Evolutionary conservation across 2,888 invertebrate genomes (phyloP), one percentile per base, ranked within the genome.

Genomic region (Nomada goodeniana): DNA sequence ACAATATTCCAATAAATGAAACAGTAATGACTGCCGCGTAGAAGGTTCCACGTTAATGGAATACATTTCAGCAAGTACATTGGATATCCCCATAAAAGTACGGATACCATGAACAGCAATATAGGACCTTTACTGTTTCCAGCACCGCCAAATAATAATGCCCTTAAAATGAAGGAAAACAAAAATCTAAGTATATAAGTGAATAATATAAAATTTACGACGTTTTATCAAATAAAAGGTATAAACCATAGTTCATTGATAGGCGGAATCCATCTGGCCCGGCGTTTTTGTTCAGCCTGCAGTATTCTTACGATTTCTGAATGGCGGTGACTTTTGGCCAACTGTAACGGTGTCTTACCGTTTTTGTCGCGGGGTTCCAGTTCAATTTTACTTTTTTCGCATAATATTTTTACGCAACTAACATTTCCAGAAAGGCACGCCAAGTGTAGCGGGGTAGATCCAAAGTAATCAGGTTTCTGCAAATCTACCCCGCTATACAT

Each of bases 1-100:
- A 98, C 96, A 7, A 96, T 95, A 93, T 98, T 98, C 97, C 98
- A 97, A 91, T 98, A 97, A 84, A 98, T 96, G 93, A 98, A 98
- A 91, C 97, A 96, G 90, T 98, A 97, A 93, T 98, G 98, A 0
- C 97, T 97, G 0, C 97, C 96, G 0, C 98, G 95, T 57, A 98
- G 94, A 10, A 97, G 96, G 92, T 98, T 97, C 98, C 98, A 98
- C 0, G 98, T 98, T 59, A 97, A 95, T 0, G 98, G 98, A 84
- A 98, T 96, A 89, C 98, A 98, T 96, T 97, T 96, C 82, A 98
- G 96, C 90, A 98, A 95, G 92, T 98, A 98, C 97, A 98, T 98
- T 0, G 98, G 98, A 93, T 98, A 98, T 11, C 97, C 98, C 98
- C 98, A 98, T 36, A 98, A 94, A 7, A 98, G 94, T 13, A 98